Conservation (phyloP, 2,113 vertebrate species). For the Cichladusa arquata region DNA sequence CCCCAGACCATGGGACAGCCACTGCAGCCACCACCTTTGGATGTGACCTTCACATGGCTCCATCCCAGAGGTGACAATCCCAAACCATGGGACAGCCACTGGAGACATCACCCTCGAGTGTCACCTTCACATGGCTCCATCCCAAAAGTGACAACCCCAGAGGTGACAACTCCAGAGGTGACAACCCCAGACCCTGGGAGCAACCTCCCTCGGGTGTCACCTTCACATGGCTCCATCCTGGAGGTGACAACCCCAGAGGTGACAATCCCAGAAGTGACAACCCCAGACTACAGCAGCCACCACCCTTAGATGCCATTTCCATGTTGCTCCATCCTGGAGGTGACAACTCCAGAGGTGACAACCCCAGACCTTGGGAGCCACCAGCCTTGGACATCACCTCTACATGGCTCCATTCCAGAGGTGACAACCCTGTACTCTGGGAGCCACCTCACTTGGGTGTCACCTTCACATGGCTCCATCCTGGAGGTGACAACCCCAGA, state of each 20-base stretch:
- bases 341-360: no score
- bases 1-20: no score
- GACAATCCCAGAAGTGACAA: background rate
- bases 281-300: accelerated
- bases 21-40: background rate
- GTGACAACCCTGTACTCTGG: background rate
- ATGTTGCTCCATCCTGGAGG: no score
- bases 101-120: accelerated
- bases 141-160: background rate
- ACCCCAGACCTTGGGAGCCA: background rate
- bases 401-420: no score
- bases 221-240: background rate
- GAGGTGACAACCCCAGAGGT: background rate
- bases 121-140: background rate
- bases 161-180: background rate
- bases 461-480: background rate
- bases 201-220: accelerated
- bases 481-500: no score
- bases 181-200: background rate
- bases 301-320: accelerated
- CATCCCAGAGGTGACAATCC: background rate
- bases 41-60: accelerated
- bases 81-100: background rate
- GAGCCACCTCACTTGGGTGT: accelerated
- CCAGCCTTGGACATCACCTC: accelerated